Conservation (phyloP, 2,888 invertebrate species). For the Drosophila ezoana region DNA sequence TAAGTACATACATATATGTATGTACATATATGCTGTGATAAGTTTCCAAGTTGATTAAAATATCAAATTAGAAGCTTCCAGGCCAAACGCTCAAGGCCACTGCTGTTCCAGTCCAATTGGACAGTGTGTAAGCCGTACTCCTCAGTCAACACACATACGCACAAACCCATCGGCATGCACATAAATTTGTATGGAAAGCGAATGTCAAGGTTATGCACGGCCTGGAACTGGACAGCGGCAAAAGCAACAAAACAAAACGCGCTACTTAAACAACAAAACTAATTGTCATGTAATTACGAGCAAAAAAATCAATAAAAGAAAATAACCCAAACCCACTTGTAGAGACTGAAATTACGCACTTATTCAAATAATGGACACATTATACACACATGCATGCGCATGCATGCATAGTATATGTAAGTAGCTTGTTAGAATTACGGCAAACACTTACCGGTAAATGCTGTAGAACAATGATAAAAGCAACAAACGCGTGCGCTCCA, state of each 20-base stretch:
- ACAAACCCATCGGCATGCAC: constrained; percentile 49
- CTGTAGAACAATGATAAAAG: constrained; percentile 11
- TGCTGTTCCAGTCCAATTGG: constrained; percentile 35
- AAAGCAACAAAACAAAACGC: constrained; percentile 19
- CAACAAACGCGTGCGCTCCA: constrained; percentile 25
- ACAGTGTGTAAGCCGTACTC: constrained; percentile 28
- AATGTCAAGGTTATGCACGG: constrained; percentile 67
- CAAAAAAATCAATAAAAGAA: constrained; percentile 42
- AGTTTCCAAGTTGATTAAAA: constrained; percentile 38
- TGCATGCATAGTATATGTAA: not conserved
- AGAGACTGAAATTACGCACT: constrained; percentile 55
- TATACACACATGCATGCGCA: not conserved
- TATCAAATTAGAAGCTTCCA: constrained; percentile 53
- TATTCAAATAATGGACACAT: not conserved
- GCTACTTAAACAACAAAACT: constrained; percentile 23
- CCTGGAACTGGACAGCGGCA: constrained; percentile 24
- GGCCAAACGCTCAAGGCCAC: constrained; percentile 36
- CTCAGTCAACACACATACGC: not conserved
- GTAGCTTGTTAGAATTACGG: constrained; percentile 3
- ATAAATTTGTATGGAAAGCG: constrained; percentile 56
- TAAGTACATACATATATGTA: not conserved
- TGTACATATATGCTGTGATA: constrained; percentile 7
- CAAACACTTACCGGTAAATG: constrained; percentile 51
- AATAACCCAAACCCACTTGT: constrained; percentile 17
- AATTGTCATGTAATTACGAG: constrained; percentile 54